phyloP scores from a whole-genome alignment of 30 jellyfish, hydroid and myxozoan genomes.

The Turritopsis dohrnii region DNA sequence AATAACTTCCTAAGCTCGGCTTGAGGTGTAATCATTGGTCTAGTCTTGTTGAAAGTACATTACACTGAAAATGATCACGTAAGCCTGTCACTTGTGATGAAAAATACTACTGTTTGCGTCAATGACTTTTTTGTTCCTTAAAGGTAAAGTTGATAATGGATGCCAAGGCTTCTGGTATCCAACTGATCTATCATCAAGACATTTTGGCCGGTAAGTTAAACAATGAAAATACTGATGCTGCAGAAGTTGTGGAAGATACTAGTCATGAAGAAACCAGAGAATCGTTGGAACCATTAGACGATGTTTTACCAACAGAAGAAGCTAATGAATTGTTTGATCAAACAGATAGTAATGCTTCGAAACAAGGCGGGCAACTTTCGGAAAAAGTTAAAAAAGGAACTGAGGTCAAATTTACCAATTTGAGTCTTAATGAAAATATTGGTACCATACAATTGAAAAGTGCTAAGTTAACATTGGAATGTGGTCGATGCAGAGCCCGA shows the following conservation, averaged over 20 bases:
- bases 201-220: background rate
- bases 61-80: too few relatives aligned
- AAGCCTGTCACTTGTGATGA: too few relatives aligned
- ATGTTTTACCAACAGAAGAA: background rate
- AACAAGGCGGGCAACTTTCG: background rate
- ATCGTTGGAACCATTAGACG: background rate
- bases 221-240: background rate
- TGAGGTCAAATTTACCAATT: slow-evolving; percentile 7
- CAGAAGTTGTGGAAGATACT: background rate
- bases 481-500: slow-evolving; percentile 24
- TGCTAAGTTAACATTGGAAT: background rate
- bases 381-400: slow-evolving; percentile 17
- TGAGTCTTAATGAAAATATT: slow-evolving; percentile 5
- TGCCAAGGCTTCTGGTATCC: slow-evolving; percentile 8
- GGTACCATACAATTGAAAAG: slow-evolving; percentile 6
- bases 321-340: background rate
- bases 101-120: too few relatives aligned
- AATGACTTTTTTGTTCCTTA: too few relatives aligned
- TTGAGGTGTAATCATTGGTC: too few relatives aligned
- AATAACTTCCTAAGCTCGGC: too few relatives aligned
- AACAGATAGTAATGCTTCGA: background rate
- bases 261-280: too few relatives aligned
- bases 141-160: background rate
- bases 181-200: background rate
- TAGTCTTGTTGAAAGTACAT: too few relatives aligned